Evolutionary conservation across 2,797 vertebrate species (phyloP).

Genomic region (Linurgus olivaceus): DNA sequence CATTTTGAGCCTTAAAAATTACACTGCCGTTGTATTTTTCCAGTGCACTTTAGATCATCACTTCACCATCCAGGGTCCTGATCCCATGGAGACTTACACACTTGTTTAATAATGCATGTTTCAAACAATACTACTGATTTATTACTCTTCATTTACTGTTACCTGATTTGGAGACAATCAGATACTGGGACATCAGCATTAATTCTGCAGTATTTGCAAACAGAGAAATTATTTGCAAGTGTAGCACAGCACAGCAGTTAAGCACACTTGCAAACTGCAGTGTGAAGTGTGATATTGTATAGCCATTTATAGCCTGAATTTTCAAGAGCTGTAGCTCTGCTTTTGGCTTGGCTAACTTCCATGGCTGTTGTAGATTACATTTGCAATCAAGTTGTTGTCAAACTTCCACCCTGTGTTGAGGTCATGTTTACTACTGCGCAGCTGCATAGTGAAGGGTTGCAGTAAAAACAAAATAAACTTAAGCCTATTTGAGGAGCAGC

Average conservation of each 20-base stretch:
- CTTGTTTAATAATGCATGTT: background rate
- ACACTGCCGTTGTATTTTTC: background rate
- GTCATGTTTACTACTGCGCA: conserved; percentile 49
- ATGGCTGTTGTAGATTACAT: conserved; percentile 18
- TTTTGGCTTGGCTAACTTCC: conserved; percentile 34
- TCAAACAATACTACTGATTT: background rate
- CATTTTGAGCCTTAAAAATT: background rate
- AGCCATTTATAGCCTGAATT: conserved; percentile 56
- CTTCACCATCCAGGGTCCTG: background rate
- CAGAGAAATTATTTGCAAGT: conserved; percentile 4
- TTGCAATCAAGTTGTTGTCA: conserved; percentile 34
- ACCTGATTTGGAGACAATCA: background rate
- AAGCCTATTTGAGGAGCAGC: background rate
- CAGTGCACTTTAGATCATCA: background rate
- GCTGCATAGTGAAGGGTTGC: background rate
- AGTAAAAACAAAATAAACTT: conserved; percentile 49
- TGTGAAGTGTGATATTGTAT: background rate
- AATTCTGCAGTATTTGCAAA: background rate
- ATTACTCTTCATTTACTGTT: background rate
- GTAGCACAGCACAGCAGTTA: background rate
- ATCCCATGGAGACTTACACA: background rate
- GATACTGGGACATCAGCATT: background rate
- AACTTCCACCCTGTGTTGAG: conserved; percentile 2
- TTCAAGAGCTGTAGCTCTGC: conserved; percentile 28
- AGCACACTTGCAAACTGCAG: background rate